Conservation (phyloP, 2,888 invertebrate genomes). For the Caenorhabditis virilis region DNA sequence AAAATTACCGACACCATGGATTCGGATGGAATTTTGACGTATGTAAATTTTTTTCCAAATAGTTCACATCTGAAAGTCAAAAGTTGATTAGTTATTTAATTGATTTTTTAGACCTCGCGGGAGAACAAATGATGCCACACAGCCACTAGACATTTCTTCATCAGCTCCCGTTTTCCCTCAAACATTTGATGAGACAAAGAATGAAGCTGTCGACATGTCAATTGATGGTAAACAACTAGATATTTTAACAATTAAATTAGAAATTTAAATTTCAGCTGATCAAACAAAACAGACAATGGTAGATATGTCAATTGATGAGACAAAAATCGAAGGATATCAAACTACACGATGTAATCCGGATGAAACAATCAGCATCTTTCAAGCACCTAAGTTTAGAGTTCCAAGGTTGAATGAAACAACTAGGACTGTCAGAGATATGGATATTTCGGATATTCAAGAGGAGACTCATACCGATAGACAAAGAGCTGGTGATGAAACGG, state of each 20-base stretch:
- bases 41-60: neutral
- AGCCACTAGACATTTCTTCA: neutral
- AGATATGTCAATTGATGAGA: conserved; percentile 17
- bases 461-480: neutral
- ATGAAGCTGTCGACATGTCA: conserved; percentile 17
- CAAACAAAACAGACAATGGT: neutral
- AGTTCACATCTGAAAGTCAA: neutral
- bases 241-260: neutral
- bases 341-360: neutral
- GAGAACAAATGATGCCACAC: conserved; percentile 8
- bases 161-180: neutral
- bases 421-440: neutral
- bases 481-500: too few species aligned
- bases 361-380: too few species aligned
- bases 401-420: neutral
- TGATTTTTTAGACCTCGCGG: conserved; percentile 9
- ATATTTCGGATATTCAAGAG: neutral
- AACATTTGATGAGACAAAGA: neutral
- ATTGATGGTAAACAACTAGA: neutral
- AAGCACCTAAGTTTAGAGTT: neutral
- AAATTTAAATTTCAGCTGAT: neutral
- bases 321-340: neutral
- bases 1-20: conserved; percentile 25
- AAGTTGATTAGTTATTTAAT: neutral
- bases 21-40: conserved; percentile 30